phyloP scores from a whole-genome alignment of 2,113 vertebrate genomes.

The Raja brachyura region DNA sequence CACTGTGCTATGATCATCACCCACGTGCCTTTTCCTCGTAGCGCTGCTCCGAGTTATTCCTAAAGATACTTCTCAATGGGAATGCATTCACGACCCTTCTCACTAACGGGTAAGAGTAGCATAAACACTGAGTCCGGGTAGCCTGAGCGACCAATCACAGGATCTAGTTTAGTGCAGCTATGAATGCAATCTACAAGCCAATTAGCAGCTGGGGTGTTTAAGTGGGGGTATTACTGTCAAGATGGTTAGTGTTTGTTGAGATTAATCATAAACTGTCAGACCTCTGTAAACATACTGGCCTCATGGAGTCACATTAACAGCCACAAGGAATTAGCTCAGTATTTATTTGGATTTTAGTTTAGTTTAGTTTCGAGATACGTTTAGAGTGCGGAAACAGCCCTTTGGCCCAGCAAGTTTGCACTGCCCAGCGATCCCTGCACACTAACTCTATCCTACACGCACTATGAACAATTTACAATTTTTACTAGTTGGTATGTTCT shows the following conservation, averaged over 20 bases:
- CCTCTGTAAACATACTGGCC: not conserved
- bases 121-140: not conserved
- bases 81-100: not conserved
- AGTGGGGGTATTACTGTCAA: not conserved
- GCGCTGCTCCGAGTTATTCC: not conserved
- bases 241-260: conserved; percentile 31
- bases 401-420: no score
- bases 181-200: conserved; percentile 17
- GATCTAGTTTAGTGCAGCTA: not conserved
- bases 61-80: not conserved
- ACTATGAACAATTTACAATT: no score
- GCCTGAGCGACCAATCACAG: not conserved
- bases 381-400: no score
- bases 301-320: conserved; percentile 20
- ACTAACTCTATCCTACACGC: no score
- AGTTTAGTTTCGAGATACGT: no score
- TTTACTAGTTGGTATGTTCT: no score
- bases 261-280: conserved; percentile 18
- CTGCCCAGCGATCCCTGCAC: no score
- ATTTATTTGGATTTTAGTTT: not conserved
- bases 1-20: not conserved
- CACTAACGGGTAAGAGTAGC: not conserved
- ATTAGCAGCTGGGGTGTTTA: not conserved
- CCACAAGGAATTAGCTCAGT: conserved; percentile 5
- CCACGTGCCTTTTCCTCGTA: not conserved